Conservation (phyloP, 92 coral and sea anemone species). For the Bergia puertoricense region DNA sequence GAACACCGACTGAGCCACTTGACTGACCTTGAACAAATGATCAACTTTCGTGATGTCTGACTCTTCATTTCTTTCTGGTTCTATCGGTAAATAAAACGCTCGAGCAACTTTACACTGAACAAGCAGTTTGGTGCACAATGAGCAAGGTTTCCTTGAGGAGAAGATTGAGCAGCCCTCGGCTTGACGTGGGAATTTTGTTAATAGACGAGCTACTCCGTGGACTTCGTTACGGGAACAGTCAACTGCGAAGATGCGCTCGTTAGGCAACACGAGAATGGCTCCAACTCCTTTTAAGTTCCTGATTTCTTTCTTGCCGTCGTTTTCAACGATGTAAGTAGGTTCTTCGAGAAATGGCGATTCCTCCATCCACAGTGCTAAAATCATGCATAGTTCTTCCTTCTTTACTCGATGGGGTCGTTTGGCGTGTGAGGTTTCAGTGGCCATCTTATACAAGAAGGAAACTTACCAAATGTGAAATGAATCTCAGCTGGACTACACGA, state of each 20-base stretch:
- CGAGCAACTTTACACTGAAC: conserved; percentile 65
- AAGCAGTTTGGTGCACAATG: conserved; percentile 67
- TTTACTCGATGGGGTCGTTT: conserved; percentile 40
- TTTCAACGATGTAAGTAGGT: not conserved
- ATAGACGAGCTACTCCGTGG: conserved; percentile 61
- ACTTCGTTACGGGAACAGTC: conserved; percentile 67
- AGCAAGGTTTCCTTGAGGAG: conserved; percentile 70
- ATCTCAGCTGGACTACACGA: too few species aligned
- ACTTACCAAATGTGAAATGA: too few species aligned
- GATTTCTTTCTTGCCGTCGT: not conserved
- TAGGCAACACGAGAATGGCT: conserved; percentile 64
- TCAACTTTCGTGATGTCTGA: conserved; percentile 47
- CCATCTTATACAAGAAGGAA: not conserved
- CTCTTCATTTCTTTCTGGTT: conserved; percentile 52
- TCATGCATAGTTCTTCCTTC: conserved; percentile 50
- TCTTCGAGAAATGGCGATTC: conserved; percentile 31
- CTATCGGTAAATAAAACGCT: conserved; percentile 64
- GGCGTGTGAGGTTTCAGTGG: conserved; percentile 12
- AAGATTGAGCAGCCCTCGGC: conserved; percentile 52
- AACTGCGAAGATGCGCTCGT: conserved; percentile 53
- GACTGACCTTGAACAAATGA: conserved; percentile 57
- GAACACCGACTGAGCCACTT: conserved; percentile 60
- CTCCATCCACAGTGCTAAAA: conserved; percentile 61
- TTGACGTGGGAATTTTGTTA: conserved; percentile 53
- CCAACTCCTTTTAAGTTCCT: conserved; percentile 50